Evolutionary conservation across 1,140 invertebrate species (phyloP), one percentile per base, ranked within the genome.

Genomic region (Coboldia fuscipes): DNA sequence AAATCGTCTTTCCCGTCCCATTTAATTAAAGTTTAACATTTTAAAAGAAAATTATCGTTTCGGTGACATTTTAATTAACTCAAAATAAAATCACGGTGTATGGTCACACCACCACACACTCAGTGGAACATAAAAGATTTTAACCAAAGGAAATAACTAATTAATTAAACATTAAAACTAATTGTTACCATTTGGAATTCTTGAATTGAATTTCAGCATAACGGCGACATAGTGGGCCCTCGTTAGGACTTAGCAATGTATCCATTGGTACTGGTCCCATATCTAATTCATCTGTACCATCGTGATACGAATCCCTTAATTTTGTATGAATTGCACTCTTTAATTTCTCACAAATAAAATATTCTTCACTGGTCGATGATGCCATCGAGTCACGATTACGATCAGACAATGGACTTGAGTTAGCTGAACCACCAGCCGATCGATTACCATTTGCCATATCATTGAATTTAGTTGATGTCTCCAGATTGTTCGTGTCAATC

Each of bases 171-270:
- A n/a, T n/a, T n/a, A n/a, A n/a, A n/a, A n/a, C n/a, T n/a, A n/a
- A n/a, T n/a, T n/a, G 50, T 51, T 36, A 50, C 47, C 45, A 46
- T 24, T 40, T 42, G 22, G 44, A 47, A 19, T 37, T 33, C 34
- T 55, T 55, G 37, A 54, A 54, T 34, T 54, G 52, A 28, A 55
- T 52, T 37, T 55, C 52, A 32, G 52, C 52, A 29, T 55, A 55
- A 1, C 52, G 48, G 9, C 52, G 37, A 5, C 50, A 51, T 41
- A 55, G 40, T 3, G 52, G 52, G 34, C 34, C 52, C 35, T 55
- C 52, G 42, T 54, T 48, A 5, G 52, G 52, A 46, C 52, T 55
- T 18, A 55, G 37, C 33, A 55, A 26, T 0, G 42, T 39, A 43
- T 54, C 52, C 19, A 41, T 42, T 4, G 40, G 20, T 35, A 26